Evolutionary conservation across 2,888 invertebrate genomes (phyloP).

Genomic region (Germaria angustata): DNA sequence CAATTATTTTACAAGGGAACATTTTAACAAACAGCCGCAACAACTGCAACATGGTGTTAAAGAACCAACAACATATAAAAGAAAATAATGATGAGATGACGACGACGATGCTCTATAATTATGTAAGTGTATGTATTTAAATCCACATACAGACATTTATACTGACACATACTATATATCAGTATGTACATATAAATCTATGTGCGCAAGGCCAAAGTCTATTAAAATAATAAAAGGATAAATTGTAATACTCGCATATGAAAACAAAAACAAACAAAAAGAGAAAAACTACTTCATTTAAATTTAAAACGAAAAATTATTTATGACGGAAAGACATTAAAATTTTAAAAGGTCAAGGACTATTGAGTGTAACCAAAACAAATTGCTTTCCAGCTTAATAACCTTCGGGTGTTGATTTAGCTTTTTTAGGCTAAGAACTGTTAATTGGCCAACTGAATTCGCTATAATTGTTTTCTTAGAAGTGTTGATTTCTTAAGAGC

Average conservation of each 20-base stretch:
- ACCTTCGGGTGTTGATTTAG: no score
- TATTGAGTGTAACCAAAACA: not conserved
- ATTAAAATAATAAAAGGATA: slow-evolving; percentile 41
- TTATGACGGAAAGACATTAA: slow-evolving; percentile 16
- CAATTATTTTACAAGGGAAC: slow-evolving; percentile 60
- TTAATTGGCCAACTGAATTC: no score
- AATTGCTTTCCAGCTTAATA: not conserved
- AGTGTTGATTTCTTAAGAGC: no score
- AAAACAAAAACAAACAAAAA: no score
- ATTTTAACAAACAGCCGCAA: slow-evolving; percentile 48
- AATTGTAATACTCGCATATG: not conserved
- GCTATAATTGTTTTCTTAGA: no score
- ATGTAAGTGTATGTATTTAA: slow-evolving; percentile 17
- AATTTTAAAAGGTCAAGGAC: slow-evolving; percentile 50
- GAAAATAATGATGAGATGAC: not conserved
- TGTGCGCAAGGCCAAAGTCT: slow-evolving; percentile 2
- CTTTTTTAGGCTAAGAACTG: no score
- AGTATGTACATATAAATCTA: not conserved
- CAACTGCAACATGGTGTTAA: slow-evolving; percentile 59
- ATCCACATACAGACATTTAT: not conserved
- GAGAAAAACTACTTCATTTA: slow-evolving; percentile 7
- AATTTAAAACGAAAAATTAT: slow-evolving; percentile 47
- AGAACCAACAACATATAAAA: slow-evolving; percentile 30
- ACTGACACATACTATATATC: not conserved
- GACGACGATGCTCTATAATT: slow-evolving; percentile 54